Evolutionary conservation across 2,888 invertebrate species (phyloP).

Genomic region (Pteria penguin): DNA sequence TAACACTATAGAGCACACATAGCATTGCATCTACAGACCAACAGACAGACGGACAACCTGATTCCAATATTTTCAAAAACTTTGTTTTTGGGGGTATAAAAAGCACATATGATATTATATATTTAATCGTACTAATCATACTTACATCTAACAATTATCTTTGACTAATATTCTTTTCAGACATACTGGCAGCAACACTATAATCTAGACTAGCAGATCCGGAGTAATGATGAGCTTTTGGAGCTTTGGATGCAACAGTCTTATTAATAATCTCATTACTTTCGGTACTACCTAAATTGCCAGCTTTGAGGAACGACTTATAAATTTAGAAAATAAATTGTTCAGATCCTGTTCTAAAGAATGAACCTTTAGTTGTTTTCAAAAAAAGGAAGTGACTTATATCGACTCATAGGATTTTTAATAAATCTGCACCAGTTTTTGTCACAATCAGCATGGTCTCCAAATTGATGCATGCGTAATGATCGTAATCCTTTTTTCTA

Average conservation of each 20-base stretch:
- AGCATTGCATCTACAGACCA: neutral
- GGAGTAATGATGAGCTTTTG: slow-evolving; percentile 31
- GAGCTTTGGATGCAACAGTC: slow-evolving; percentile 34
- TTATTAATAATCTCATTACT: slow-evolving; percentile 38
- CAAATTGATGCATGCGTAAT: slow-evolving; percentile 18
- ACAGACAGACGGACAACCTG: neutral
- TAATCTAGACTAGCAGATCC: slow-evolving; percentile 32
- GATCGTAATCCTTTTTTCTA: neutral
- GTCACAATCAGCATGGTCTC: slow-evolving; percentile 9
- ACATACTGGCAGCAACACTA: slow-evolving; percentile 34
- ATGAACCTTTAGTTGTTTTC: neutral
- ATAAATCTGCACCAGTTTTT: slow-evolving; percentile 1
- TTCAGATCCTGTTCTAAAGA: neutral
- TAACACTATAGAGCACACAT: too few species aligned
- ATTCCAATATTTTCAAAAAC: neutral
- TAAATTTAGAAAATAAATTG: neutral
- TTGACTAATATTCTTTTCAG: slow-evolving; percentile 32
- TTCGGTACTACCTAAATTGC: slow-evolving; percentile 33
- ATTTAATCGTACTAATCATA: too few species aligned
- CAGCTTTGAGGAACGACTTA: slow-evolving; percentile 12
- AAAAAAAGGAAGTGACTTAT: slow-evolving; percentile 2
- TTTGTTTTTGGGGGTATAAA: too few species aligned
- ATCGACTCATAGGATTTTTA: neutral
- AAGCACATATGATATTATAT: too few species aligned
- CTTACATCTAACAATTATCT: slow-evolving; percentile 21